phyloP scores from a whole-genome alignment of 2,888 invertebrate species.

The Volucella inflata region DNA sequence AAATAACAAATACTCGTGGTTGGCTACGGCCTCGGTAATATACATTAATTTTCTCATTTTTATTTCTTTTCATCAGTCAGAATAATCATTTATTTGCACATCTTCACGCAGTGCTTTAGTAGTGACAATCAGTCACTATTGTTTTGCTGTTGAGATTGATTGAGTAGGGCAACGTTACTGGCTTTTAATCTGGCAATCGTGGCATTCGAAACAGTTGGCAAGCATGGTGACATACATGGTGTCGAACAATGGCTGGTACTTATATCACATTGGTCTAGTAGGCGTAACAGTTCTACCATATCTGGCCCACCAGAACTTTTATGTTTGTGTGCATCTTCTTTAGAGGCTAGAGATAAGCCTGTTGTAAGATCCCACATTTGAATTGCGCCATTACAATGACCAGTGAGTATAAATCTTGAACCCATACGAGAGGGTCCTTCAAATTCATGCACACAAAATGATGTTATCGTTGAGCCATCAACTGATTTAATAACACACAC shows the following conservation, averaged over 20 bases:
- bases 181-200: conserved; percentile 85
- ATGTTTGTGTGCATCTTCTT: conserved; percentile 90
- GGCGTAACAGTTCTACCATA: conserved; percentile 93
- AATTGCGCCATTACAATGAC: conserved; percentile 95
- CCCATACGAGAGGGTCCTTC: conserved; percentile 98
- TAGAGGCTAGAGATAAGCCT: conserved; percentile 90
- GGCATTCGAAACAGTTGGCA: conserved; percentile 85
- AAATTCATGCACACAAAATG: conserved; percentile 98
- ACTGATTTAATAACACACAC: conserved; percentile 97
- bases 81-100: conserved; percentile 58
- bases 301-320: conserved; percentile 92
- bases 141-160: conserved; percentile 83
- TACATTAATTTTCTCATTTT: conserved; percentile 21
- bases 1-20: conserved; percentile 54
- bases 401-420: conserved; percentile 94
- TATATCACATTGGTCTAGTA: conserved; percentile 97
- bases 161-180: conserved; percentile 87
- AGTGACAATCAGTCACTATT: conserved; percentile 74
- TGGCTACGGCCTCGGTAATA: conserved; percentile 13
- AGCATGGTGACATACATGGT: conserved; percentile 89
- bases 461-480: conserved; percentile 96
- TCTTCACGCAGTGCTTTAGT: conserved; percentile 59
- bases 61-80: conserved; percentile 35
- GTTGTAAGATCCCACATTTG: conserved; percentile 99
- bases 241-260: conserved; percentile 91